phyloP scores from a whole-genome alignment of 2,113 vertebrate genomes.

The Maccullochella peelii region DNA sequence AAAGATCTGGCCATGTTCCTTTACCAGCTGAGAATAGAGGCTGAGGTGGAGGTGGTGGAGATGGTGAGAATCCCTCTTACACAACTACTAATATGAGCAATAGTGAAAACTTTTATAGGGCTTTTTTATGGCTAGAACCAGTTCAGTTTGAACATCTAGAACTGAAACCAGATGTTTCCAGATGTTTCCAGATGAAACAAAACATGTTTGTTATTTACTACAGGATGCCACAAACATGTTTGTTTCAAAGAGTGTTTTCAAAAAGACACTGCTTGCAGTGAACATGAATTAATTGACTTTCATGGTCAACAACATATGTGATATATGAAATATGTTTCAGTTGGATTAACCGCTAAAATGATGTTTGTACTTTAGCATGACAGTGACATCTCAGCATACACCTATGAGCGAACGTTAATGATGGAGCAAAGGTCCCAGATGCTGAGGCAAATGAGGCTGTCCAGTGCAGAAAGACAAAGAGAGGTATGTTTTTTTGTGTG shows the following conservation, averaged over 20 bases:
- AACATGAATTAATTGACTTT: background rate
- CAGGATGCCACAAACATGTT: background rate
- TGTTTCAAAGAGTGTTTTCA: background rate
- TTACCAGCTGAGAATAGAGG: constrained; percentile 96
- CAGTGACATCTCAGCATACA: constrained; percentile 98
- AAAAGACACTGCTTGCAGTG: background rate
- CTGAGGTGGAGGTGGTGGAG: constrained; percentile 98
- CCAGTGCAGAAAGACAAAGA: constrained; percentile 93
- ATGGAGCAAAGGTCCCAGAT: constrained; percentile 99
- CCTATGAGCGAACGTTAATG: constrained; percentile 97
- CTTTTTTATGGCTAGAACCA: background rate
- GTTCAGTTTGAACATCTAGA: background rate
- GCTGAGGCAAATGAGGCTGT: constrained; percentile 96
- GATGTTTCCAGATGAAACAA: constrained; percentile 17
- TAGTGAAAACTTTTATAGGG: background rate
- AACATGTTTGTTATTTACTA: background rate
- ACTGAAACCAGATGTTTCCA: constrained; percentile 31
- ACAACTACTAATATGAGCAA: background rate
- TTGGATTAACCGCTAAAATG: background rate
- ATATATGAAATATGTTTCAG: background rate
- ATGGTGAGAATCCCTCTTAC: constrained; percentile 86
- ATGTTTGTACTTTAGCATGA: constrained; percentile 86
- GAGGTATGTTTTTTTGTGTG: constrained; percentile 88
- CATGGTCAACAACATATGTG: no score
- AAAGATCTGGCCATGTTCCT: constrained; percentile 96